phyloP scores from a whole-genome alignment of 2,888 invertebrate species.

The Dasysyrphus albostriatus region DNA sequence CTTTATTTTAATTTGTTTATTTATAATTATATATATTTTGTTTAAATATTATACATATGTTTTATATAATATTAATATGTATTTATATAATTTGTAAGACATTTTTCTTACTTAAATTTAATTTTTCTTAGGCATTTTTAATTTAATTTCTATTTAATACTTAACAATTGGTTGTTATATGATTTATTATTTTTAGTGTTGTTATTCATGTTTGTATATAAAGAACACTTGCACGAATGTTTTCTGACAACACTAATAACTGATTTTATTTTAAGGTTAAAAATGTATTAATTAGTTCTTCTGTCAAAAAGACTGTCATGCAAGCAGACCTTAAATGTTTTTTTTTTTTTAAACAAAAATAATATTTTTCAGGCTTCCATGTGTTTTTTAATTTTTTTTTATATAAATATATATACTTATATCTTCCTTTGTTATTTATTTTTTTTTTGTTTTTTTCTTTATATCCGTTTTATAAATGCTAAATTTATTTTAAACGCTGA shows the following conservation, averaged over 20 bases:
- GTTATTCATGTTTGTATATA: constrained; percentile 30
- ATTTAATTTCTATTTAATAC: constrained; percentile 60
- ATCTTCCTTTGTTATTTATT: constrained; percentile 8
- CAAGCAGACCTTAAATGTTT: too few species aligned
- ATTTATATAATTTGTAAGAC: constrained; percentile 65
- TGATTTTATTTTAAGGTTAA: too few species aligned
- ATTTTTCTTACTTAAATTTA: constrained; percentile 72
- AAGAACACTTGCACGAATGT: background rate
- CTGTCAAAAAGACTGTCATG: too few species aligned
- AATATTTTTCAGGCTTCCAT: constrained; percentile 65
- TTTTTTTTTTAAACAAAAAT: constrained; percentile 34
- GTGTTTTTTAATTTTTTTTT: constrained; percentile 44
- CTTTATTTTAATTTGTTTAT: constrained; percentile 39
- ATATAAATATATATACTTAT: constrained; percentile 53
- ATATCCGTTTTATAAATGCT: constrained; percentile 45
- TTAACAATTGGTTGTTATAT: constrained; percentile 55
- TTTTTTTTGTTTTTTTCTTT: constrained; percentile 27
- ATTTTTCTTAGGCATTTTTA: constrained; percentile 66
- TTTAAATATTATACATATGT: constrained; percentile 27
- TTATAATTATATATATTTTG: background rate
- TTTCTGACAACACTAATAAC: too few species aligned
- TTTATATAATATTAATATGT: constrained; percentile 76
- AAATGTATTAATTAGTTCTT: too few species aligned
- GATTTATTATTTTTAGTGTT: constrained; percentile 30
- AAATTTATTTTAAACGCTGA: constrained; percentile 26